Base-by-base conservation (phyloP, 2,113 vertebrate species). In the Erinaceus europaeus region DNA sequence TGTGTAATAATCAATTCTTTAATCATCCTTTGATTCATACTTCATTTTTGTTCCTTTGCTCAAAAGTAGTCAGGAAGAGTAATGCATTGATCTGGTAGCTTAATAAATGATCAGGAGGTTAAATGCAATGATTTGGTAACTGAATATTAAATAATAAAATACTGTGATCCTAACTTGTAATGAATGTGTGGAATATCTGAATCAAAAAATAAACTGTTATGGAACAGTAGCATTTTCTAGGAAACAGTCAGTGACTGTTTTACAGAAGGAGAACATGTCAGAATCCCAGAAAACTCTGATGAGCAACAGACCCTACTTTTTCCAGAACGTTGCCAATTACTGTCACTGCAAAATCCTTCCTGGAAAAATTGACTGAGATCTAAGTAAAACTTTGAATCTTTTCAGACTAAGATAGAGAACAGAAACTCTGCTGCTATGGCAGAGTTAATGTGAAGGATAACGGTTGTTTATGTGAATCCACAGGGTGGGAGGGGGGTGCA, bases 61-160 rank as follows among this genome's bases (percentile, higher is more conserved):
- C 18, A 50, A 68, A 69, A 89, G 72, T 76, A 71, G 79, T 53
- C 34, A 68, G 61, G 4, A 89, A 67, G 38, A 13, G 13, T 62
- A 76, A 53, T 55, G 75, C 67, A 72, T 78, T 89, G 40, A 91
- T 91, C 89, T 18, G 5, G 68, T 79, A 75, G 27, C 32, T 95
- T 85, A 92, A 96, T 87, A 84, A 89, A 73, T 76, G 67, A 82
- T 53, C 34, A 68, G 61, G 4, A 89, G 62, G 38, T 15, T 13
- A 57, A 76, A 53, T 55, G 75, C 67, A 72, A 74, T 89, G 40
- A 91, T 91, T 90, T 18, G 5, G 68, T 79, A 75, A 25, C 32
- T 95, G 84, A 92, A 96, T 87, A 87, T 82, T 84, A 93, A 92
- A 77, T 32, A 11, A 88, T 85, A 81, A 90, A 95, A 91, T 46